Evolutionary conservation across 2,113 vertebrate genomes (phyloP), one percentile per base, ranked within the genome.

Genomic region (Oreamnos americanus): DNA sequence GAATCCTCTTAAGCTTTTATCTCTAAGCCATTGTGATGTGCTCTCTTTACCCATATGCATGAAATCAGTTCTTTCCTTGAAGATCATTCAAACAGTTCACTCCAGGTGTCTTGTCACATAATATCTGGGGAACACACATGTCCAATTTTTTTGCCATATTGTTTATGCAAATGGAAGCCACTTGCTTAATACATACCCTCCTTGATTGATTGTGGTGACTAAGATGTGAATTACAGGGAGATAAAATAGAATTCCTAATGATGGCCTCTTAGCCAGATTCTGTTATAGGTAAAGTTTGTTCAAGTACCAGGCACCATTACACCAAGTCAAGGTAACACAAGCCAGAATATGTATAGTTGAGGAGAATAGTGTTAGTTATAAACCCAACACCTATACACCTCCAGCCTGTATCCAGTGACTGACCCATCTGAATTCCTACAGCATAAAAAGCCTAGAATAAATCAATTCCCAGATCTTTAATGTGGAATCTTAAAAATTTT

Each of bases 131-230:
- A 92, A 47, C 47, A 83, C 5, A 36, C 9, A 81, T 9, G 5
- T 88, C 12, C 17, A 64, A 0, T 71, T 96, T 87, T 96, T 90
- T 89, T 81, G 1, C 39, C 33, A 71, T 36, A 43, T 43, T 95
- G 19, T 58, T 84, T 85, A 53, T 86, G 19, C 5, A 58, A 83
- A 62, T 30, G 3, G 13, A 94, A 94, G 47, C 36, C 55, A 36
- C 19, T 76, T 92, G 76, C 25, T 45, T 91, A 60, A 58, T 94
- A 58, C 12, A 10, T 82, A 16, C 21, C 7, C 16, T 90, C 62
- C 43, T 97, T 95, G n/a, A 95, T 43, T 97, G n/a, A 76, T 39
- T 93, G 25, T 96, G 36, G 28, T 96, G 43, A 91, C 33, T 58
- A 87, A 60, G 53, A 67, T 64, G 6, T 96, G 28, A 94, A 67